Evolutionary conservation across 2,797 vertebrate genomes (phyloP).

Genomic region (Muscicapa comitata): DNA sequence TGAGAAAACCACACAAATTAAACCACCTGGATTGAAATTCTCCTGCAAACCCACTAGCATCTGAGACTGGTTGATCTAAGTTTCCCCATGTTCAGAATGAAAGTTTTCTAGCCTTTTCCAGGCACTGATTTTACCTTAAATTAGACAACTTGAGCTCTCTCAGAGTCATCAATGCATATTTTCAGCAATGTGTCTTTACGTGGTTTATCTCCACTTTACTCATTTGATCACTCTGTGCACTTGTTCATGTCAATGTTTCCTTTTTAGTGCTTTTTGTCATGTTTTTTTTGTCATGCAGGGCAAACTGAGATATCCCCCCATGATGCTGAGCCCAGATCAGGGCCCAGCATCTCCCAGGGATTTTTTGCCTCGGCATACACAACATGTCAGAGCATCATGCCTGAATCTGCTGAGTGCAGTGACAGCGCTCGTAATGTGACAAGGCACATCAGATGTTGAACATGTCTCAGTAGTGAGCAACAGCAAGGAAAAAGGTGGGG

Average conservation of each 20-base stretch:
- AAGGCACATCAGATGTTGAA: neutral
- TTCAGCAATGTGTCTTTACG: neutral
- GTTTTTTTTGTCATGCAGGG: neutral
- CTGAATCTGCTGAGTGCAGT: neutral
- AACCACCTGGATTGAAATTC: neutral
- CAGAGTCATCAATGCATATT: neutral
- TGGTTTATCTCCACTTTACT: neutral
- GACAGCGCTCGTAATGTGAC: neutral
- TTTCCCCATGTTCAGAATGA: neutral
- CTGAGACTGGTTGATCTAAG: neutral
- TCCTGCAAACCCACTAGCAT: neutral
- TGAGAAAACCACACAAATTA: neutral
- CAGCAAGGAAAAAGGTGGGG: accelerated
- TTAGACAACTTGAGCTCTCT: neutral
- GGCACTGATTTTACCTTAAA: neutral
- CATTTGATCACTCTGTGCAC: accelerated
- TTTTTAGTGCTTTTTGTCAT: neutral
- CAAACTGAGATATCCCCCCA: accelerated
- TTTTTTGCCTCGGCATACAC: neutral
- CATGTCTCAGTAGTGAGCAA: neutral
- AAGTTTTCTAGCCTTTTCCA: neutral
- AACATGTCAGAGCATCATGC: neutral
- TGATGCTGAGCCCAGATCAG: neutral
- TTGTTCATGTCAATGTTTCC: accelerated
- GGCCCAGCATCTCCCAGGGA: neutral